These are phyloP conservation scores for Meleagris gallopavo DNA, from an alignment of 2,113 vertebrate genomes.

Conservation along the genomic window DNA sequence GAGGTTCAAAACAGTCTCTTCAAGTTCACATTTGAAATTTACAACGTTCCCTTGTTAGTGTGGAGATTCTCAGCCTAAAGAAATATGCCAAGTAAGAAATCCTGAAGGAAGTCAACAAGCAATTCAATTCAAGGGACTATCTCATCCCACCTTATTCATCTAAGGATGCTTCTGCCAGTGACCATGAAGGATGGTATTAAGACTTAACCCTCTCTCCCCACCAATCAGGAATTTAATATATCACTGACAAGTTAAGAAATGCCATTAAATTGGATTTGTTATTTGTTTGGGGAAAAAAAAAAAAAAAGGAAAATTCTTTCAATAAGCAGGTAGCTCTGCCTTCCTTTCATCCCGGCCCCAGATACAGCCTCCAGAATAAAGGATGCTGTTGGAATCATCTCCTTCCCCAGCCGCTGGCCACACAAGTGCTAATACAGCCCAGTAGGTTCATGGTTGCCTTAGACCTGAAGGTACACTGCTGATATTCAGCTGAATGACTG, in stretches of 20 bases:
- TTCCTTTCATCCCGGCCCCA: background rate
- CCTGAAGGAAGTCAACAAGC: background rate
- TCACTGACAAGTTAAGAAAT: background rate
- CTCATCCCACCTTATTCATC: background rate
- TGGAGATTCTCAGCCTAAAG: background rate
- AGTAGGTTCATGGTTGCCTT: background rate
- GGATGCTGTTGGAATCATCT: background rate
- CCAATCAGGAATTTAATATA: background rate
- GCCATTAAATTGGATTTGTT: background rate
- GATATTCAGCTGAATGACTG: background rate
- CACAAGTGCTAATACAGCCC: background rate
- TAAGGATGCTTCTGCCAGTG: background rate
- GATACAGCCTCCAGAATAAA: background rate
- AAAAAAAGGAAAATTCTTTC: background rate
- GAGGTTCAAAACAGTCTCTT: background rate
- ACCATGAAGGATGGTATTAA: background rate
- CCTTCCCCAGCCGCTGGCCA: background rate
- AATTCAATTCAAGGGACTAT: background rate
- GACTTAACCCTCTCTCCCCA: background rate
- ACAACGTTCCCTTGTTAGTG: background rate
- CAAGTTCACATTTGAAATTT: background rate
- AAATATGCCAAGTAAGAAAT: background rate
- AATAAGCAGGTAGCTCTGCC: background rate
- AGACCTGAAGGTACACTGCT: background rate
- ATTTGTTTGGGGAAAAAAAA: too few species aligned